A percentile compares a stretch with the other conserved stretches of the same genome.
Conservation (phyloP, 2,113 vertebrate species). For the Plestiodon gilberti region DNA sequence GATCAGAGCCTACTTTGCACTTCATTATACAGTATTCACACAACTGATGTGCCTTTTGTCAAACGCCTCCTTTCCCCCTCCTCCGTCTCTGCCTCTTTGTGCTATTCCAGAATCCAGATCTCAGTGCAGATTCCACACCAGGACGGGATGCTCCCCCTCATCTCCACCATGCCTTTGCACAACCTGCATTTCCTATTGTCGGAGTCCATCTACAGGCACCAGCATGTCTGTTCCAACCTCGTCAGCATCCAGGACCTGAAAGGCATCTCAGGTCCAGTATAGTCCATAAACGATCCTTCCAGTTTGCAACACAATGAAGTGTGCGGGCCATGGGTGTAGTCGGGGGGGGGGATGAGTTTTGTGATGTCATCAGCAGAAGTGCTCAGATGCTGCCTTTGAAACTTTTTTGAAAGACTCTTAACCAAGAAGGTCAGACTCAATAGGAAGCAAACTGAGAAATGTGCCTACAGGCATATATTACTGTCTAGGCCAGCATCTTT, state of each 20-base stretch:
- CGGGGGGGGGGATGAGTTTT: no score
- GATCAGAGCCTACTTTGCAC: not conserved
- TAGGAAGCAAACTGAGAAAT: no score
- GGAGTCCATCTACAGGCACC: conserved; percentile 96
- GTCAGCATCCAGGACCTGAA: conserved; percentile 86
- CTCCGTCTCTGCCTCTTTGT: conserved; percentile 17
- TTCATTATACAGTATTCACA: no score
- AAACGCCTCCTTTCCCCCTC: not conserved
- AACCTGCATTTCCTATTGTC: conserved; percentile 97
- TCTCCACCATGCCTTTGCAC: conserved; percentile 96
- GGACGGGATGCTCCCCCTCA: conserved; percentile 96
- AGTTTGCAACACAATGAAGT: not conserved
- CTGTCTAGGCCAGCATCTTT: no score
- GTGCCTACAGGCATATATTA: no score
- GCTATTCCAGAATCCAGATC: conserved; percentile 90
- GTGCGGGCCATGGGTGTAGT: not conserved
- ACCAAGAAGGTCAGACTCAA: no score
- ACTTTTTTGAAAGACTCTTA: no score
- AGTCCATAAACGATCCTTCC: not conserved
- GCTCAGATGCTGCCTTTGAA: no score
- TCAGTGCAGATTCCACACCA: conserved; percentile 98
- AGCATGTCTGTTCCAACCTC: conserved; percentile 96
- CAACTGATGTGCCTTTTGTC: not conserved
- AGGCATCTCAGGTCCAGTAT: conserved; percentile 81
- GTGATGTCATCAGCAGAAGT: no score